These are phyloP conservation scores for Pelecanus crispus DNA, from an alignment of 2,113 vertebrate genomes.

Conservation along the genomic window DNA sequence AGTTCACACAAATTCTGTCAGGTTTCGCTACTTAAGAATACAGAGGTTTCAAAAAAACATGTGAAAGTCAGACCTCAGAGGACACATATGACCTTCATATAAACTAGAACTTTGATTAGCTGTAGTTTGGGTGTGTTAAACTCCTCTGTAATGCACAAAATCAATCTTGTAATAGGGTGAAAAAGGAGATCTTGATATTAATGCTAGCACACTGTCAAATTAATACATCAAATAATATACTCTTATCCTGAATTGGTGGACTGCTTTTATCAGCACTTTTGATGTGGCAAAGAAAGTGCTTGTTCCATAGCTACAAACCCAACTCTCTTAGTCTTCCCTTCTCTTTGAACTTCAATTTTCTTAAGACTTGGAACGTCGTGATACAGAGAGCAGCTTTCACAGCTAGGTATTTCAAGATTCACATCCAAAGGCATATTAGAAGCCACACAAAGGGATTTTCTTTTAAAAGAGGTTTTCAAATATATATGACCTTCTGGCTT, in stretches of 20 bases:
- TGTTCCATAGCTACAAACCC: neutral
- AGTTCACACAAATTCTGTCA: neutral
- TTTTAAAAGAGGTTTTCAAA: slow-evolving; percentile 23
- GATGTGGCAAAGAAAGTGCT: slow-evolving; percentile 14
- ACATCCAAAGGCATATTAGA: slow-evolving; percentile 7
- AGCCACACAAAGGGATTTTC: slow-evolving; percentile 8
- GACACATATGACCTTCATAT: neutral
- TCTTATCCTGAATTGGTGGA: neutral
- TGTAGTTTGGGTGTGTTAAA: neutral
- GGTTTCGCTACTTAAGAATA: neutral
- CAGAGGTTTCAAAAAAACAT: neutral
- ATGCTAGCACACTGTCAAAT: slow-evolving; percentile 14
- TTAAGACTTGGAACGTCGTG: neutral
- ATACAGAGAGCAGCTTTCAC: neutral
- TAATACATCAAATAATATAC: slow-evolving; percentile 34
- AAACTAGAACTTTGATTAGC: neutral
- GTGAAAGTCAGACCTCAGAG: neutral
- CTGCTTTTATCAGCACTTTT: slow-evolving; percentile 39
- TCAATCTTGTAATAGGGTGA: slow-evolving; percentile 13
- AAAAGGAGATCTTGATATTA: neutral
- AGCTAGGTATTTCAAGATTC: neutral
- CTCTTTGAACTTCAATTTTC: slow-evolving; percentile 21
- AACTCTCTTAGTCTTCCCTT: neutral
- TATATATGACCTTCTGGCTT: slow-evolving; percentile 28
- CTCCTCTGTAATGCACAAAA: slow-evolving; percentile 1